Base-by-base conservation (phyloP, 2,797 vertebrate species). In the Gephyroberyx darwinii region DNA sequence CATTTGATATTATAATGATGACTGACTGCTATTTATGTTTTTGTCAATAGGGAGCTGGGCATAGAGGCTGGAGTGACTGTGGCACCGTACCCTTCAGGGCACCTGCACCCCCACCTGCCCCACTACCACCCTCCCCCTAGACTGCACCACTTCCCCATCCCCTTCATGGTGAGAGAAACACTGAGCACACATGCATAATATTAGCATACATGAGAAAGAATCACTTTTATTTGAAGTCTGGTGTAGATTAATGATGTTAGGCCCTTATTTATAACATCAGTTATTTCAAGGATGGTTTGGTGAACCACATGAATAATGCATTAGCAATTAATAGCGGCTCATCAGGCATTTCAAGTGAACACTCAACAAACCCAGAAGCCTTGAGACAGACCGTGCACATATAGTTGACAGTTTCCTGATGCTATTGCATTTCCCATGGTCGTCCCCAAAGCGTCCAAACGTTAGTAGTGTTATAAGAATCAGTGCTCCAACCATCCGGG, bases 91-190 rank as follows among this genome's bases (percentile, higher is more conserved):
- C 93, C 97, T 75, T 95, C 98, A 71, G 96, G 96, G 79, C 96
- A 97, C 69, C 90, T 99, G 89, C 97, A 98, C 91, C 95, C 98
- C 78, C 98, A 98, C 91, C 71, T 99, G 93, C 95, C 96, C 79
- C 97, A 98, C 91, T 99, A 99, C 90, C 98, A 99, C 16, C 91
- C 96, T 47, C 96, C 97, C 61, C 96, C 98, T 71, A 95, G 97
- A 91, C 96, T 99, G 89, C 97, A 99, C 90, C 98, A 99, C 89
- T 94, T 98, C 81, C 96, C 98, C 75, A 94, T 99, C 78, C 96
- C 96, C 83, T 94, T 99, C 85, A 97, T 98, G 97, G 98, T 99
- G 94, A 97, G 87, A 73, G 72, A 68, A 53, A 54, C 72, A 65
- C 70, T 73, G 75, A 67, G 80, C 77, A 75, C 88, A 86, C 79